Evolutionary conservation across 2,113 vertebrate genomes (phyloP).

Genomic region (Bagarius yarrelli): DNA sequence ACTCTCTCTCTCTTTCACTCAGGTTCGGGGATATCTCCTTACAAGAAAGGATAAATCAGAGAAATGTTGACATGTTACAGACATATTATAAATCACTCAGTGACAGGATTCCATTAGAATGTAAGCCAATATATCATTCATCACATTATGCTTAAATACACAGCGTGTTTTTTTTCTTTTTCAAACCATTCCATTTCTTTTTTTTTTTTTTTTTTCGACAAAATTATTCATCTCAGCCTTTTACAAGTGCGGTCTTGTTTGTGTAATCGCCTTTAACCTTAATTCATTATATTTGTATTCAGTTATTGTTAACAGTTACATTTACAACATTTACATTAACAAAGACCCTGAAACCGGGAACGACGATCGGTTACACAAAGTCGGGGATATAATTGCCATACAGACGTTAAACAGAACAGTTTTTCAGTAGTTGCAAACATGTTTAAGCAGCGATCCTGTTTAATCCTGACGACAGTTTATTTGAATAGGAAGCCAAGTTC

Average conservation of each 20-base stretch:
- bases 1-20: conserved; percentile 21
- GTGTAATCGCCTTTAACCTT: not conserved
- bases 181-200: not conserved
- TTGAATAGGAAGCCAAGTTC: not conserved
- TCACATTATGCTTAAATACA: not conserved
- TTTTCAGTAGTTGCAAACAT: not conserved
- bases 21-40: conserved; percentile 97
- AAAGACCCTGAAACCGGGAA: not conserved
- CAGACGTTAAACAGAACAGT: no score
- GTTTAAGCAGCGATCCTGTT: not conserved
- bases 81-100: conserved; percentile 88
- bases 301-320: no score
- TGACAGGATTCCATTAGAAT: conserved; percentile 87
- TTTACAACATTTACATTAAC: no score
- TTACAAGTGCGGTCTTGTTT: not conserved
- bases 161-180: not conserved
- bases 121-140: conserved; percentile 75
- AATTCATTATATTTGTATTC: not conserved
- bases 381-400: not conserved
- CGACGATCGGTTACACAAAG: not conserved
- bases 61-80: conserved; percentile 89
- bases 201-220: not conserved
- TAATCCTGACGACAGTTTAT: not conserved
- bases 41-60: conserved; percentile 96
- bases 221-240: not conserved